phyloP scores from a whole-genome alignment of 2,888 invertebrate species.

The Ypsolopha scabrella region DNA sequence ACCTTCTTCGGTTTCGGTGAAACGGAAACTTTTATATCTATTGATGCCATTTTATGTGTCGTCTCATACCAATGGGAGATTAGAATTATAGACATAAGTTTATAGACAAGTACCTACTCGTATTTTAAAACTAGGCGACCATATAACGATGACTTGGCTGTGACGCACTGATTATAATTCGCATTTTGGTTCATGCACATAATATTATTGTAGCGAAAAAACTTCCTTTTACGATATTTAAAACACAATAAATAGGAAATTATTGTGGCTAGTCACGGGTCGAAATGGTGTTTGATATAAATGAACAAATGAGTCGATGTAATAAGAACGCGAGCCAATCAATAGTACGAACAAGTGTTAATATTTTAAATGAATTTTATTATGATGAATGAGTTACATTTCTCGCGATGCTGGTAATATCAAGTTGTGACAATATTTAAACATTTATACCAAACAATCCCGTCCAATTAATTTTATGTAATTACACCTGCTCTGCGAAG shows the following conservation, averaged over 20 bases:
- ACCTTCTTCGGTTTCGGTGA: too few relatives aligned
- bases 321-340: too few relatives aligned
- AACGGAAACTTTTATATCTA: not conserved
- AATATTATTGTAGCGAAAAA: conserved; percentile 6
- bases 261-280: conserved; percentile 6
- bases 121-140: not conserved
- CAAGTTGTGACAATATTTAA: too few relatives aligned
- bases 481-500: not conserved
- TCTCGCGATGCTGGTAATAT: too few relatives aligned
- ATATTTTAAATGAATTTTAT: too few relatives aligned
- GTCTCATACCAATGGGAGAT: not conserved
- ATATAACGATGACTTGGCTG: conserved; percentile 9
- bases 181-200: not conserved
- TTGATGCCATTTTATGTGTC: not conserved
- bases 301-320: not conserved
- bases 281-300: not conserved
- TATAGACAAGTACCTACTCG: not conserved
- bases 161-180: conserved; percentile 11
- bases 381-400: too few relatives aligned
- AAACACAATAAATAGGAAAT: not conserved
- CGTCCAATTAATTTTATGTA: not conserved
- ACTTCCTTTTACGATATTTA: conserved; percentile 3
- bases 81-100: not conserved
- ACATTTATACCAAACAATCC: not conserved
- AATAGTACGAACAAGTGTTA: too few relatives aligned